Base-by-base conservation (phyloP, 2,797 vertebrate genomes). In the Mareca penelope region DNA sequence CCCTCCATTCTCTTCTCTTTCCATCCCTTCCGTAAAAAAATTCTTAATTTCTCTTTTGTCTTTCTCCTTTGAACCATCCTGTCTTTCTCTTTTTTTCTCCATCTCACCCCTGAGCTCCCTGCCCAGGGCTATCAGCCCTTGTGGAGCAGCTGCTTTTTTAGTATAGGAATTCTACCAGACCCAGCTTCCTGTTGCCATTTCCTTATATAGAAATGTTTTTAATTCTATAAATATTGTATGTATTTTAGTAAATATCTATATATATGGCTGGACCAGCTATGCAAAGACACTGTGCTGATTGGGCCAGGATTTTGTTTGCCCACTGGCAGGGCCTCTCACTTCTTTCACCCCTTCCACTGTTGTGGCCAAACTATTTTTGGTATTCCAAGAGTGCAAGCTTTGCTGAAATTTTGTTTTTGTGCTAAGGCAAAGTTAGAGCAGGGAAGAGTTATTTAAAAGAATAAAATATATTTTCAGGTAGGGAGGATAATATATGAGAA, bases 281-380 rank as follows among this genome's bases (percentile, higher is more conserved):
- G 90, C 71, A 85, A 75, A 88, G 73, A 65, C 8, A 2, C 50
- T 15, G 29, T 70, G 55, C 81, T 91, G 61, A 29, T 63, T 28
- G 55, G 85, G 55, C 44, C 85, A 86, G 69, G 1, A 11, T 64
- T 83, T 50, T 40, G 29, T 77, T 91, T 96, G 94, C 81, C 82
- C 61, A 57, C 64, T 59, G 84, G 64, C 48, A 86, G 77, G 82
- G 78, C 76, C 87, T 84, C 89, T 94, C 76, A 68, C 79, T 95
- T 96, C 94, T 90, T 95, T 93, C 64, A 91, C 88, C 91, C 85
- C 83, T 95, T 96, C 89, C 69, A 91, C 79, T 90, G 75, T 31
- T 82, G 77, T 86, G 88, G 89, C 71, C 81, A 85, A 93, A 89
- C 92, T 95, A 93, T 93, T 94, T 94, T 94, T 94, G 90, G 91